A percentile compares a stretch with the other conserved stretches of the same genome.
Evolutionary conservation across 2,888 invertebrate genomes (phyloP).

Genomic region (Ecdyonurus torrentis): DNA sequence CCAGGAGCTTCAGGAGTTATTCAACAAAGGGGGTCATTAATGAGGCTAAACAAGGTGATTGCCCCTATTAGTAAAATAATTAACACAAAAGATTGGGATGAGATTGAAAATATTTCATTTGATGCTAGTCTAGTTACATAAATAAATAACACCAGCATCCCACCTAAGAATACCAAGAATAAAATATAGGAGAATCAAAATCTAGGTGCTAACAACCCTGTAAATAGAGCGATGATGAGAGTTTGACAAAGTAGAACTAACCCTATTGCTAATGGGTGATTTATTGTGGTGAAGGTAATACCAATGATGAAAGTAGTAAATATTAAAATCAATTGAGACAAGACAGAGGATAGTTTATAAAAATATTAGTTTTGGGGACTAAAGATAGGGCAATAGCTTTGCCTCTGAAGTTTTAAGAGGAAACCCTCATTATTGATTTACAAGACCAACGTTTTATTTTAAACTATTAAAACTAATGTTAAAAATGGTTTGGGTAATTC

Average conservation of each 20-base stretch:
- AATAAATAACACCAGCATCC: constrained; percentile 45
- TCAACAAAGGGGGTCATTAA: neutral
- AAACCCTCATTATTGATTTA: constrained; percentile 39
- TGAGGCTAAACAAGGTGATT: neutral
- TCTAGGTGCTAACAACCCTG: constrained; percentile 31
- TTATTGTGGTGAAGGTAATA: constrained; percentile 26
- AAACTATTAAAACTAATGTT: constrained; percentile 47
- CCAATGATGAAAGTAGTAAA: constrained; percentile 24
- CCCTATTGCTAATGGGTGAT: constrained; percentile 35
- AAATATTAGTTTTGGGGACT: constrained; percentile 57
- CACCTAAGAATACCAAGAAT: constrained; percentile 43
- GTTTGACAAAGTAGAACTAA: constrained; percentile 36
- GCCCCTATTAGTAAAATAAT: neutral
- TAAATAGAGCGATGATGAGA: constrained; percentile 28
- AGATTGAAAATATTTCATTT: constrained; percentile 36
- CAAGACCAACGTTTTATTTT: constrained; percentile 48
- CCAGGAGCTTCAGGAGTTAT: neutral
- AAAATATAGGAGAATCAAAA: constrained; percentile 43
- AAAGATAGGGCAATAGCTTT: constrained; percentile 36
- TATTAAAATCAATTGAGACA: constrained; percentile 21
- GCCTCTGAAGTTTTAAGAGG: constrained; percentile 44
- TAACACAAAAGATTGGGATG: neutral
- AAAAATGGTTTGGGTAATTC: constrained; percentile 30
- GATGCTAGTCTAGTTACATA: constrained; percentile 43
- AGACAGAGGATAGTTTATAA: constrained; percentile 42